A percentile compares a stretch with the other conserved stretches of the same genome.
These are phyloP conservation scores for Caenorhabditis inopinata DNA, from an alignment of 1,140 invertebrate genomes.

Conservation along the genomic window DNA sequence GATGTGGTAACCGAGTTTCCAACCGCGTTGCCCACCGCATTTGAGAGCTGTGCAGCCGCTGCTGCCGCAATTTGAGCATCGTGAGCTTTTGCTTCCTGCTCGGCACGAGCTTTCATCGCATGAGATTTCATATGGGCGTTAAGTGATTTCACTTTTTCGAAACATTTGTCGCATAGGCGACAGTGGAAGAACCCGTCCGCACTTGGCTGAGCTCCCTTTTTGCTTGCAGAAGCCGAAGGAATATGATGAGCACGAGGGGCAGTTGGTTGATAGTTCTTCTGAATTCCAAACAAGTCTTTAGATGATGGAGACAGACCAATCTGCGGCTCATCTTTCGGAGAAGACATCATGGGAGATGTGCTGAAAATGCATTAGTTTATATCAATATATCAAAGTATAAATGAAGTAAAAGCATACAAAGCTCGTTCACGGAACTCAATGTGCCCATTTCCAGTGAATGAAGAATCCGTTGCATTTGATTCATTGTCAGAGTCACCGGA, in stretches of 20 bases:
- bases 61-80: slow-evolving; percentile 22
- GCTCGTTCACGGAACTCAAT: slow-evolving; percentile 10
- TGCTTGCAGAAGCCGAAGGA: slow-evolving; percentile 37
- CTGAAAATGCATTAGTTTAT: background rate
- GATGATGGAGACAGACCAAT: background rate
- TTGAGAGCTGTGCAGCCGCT: background rate
- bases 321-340: background rate
- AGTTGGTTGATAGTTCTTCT: slow-evolving; percentile 39
- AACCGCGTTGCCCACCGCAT: background rate
- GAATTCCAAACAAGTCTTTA: slow-evolving; percentile 15
- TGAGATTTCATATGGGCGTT: slow-evolving; percentile 66
- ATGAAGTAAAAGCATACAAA: background rate
- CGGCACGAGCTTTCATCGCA: slow-evolving; percentile 65
- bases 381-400: background rate
- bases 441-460: slow-evolving; percentile 16
- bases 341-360: slow-evolving; percentile 26
- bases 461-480: background rate
- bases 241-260: slow-evolving; percentile 30
- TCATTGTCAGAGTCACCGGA: background rate
- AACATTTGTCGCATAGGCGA: slow-evolving; percentile 63
- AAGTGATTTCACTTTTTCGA: slow-evolving; percentile 65
- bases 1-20: background rate
- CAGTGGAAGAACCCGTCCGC: slow-evolving; percentile 66
- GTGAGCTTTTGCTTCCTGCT: slow-evolving; percentile 61
- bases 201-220: slow-evolving; percentile 65